phyloP scores from a whole-genome alignment of 2,113 vertebrate species.

The Panthera uncia region DNA sequence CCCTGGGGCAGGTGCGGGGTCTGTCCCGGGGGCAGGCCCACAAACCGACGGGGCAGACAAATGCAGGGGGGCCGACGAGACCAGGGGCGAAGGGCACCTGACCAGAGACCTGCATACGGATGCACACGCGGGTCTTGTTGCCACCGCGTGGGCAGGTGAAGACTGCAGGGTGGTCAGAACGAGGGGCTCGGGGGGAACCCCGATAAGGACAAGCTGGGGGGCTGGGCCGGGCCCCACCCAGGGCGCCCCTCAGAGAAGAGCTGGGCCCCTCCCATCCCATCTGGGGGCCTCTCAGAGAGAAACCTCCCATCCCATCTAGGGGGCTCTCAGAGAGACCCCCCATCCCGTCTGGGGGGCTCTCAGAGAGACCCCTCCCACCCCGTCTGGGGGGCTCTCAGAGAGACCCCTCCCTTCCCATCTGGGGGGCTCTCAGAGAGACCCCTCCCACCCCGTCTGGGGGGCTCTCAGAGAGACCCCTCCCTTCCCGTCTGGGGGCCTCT shows the following conservation, averaged over 20 bases:
- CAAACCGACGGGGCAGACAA: background rate
- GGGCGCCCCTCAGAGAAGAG: background rate
- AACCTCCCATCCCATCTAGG: too few species aligned
- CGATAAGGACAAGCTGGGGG: background rate
- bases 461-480: too few species aligned
- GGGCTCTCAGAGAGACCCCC: too few species aligned
- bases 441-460: fast-evolving
- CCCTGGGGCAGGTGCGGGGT: fast-evolving
- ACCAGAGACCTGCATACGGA: fast-evolving
- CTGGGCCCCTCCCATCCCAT: background rate
- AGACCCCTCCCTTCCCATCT: too few species aligned
- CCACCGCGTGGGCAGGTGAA: fast-evolving
- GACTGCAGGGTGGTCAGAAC: background rate
- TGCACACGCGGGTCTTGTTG: background rate
- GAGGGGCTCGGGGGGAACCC: fast-evolving
- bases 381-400: too few species aligned
- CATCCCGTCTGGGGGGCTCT: too few species aligned
- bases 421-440: background rate
- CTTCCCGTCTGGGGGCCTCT: too few species aligned
- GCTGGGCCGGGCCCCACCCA: background rate
- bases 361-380: too few species aligned
- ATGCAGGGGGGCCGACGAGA: fast-evolving
- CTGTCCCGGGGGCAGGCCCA: too few species aligned
- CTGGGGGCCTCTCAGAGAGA: fast-evolving
- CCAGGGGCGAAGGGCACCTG: fast-evolving